phyloP scores from a whole-genome alignment of 2,113 vertebrate genomes.

The Leptobrachium ailaonicum region DNA sequence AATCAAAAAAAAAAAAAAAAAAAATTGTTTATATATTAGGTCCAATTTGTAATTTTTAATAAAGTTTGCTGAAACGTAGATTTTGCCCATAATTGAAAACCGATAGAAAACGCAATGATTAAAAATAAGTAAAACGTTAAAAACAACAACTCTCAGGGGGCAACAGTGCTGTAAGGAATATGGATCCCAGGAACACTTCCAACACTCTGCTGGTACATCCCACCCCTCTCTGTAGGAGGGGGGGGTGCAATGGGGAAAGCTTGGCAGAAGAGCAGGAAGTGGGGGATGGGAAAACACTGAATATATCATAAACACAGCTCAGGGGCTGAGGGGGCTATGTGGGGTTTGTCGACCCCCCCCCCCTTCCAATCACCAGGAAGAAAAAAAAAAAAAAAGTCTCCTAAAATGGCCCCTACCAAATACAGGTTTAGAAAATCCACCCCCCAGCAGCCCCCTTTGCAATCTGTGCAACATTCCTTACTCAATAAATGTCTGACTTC shows the following conservation, averaged over 20 bases:
- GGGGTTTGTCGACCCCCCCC: background rate
- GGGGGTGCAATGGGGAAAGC: constrained; percentile 25
- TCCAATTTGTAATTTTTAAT: too few relatives aligned
- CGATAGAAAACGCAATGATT: too few relatives aligned
- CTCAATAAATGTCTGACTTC: background rate
- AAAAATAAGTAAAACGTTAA: too few relatives aligned
- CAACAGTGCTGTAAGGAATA: background rate
- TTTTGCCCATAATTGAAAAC: too few relatives aligned
- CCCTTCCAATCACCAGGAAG: constrained; percentile 21
- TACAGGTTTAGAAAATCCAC: background rate
- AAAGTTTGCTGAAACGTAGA: too few relatives aligned
- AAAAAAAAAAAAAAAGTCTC: constrained; percentile 6
- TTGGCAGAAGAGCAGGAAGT: constrained; percentile 38
- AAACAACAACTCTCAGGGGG: too few relatives aligned
- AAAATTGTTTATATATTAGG: too few relatives aligned
- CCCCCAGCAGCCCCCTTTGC: background rate
- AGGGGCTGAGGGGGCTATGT: constrained; percentile 6
- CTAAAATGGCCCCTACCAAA: constrained; percentile 4
- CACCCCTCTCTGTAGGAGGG: constrained; percentile 24
- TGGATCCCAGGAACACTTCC: constrained; percentile 14
- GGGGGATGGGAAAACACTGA: constrained; percentile 19
- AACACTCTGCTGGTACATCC: constrained; percentile 9
- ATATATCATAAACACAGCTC: constrained; percentile 43
- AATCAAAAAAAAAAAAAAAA: too few relatives aligned
- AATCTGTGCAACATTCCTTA: background rate